phyloP scores from a whole-genome alignment of 2,888 invertebrate genomes.

The Baccha elongata region DNA sequence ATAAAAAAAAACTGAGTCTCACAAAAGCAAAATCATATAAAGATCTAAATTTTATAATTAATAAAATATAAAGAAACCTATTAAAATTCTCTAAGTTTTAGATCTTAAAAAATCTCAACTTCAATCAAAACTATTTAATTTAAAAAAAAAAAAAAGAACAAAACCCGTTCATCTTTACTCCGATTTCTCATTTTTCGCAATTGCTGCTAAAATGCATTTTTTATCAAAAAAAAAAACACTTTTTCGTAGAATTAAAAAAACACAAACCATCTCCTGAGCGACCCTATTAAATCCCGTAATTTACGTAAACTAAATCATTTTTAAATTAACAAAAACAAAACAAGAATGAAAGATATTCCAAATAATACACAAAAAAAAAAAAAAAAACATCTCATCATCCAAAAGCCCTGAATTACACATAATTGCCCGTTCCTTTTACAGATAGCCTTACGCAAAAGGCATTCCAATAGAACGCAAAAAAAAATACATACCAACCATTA shows the following conservation, averaged over 20 bases:
- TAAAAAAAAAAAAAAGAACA: too few species aligned
- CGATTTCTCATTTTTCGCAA: too few species aligned
- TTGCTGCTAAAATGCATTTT: too few species aligned
- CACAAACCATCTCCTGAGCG: constrained; percentile 16
- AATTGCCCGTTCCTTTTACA: constrained; percentile 55
- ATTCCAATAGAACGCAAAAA: constrained; percentile 46
- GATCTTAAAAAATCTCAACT: too few species aligned
- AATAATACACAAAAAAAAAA: constrained; percentile 13
- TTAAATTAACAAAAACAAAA: neutral
- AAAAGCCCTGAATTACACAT: constrained; percentile 64
- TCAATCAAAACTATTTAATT: too few species aligned
- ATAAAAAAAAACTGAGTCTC: too few species aligned
- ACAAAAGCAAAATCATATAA: too few species aligned
- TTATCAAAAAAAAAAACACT: neutral
- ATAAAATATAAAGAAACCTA: too few species aligned
- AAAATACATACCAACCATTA: constrained; percentile 45
- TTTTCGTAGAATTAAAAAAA: neutral
- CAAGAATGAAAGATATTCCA: neutral
- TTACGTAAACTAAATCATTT: constrained; percentile 69
- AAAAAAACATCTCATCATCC: constrained; percentile 33
- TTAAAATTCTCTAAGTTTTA: too few species aligned
- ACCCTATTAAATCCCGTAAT: constrained; percentile 61
- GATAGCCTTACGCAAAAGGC: constrained; percentile 38
- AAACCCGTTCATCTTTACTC: too few species aligned
- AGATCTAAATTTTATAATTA: too few species aligned